Evolutionary conservation across 2,888 invertebrate species (phyloP).

Genomic region (Lycocerus yunnanus): DNA sequence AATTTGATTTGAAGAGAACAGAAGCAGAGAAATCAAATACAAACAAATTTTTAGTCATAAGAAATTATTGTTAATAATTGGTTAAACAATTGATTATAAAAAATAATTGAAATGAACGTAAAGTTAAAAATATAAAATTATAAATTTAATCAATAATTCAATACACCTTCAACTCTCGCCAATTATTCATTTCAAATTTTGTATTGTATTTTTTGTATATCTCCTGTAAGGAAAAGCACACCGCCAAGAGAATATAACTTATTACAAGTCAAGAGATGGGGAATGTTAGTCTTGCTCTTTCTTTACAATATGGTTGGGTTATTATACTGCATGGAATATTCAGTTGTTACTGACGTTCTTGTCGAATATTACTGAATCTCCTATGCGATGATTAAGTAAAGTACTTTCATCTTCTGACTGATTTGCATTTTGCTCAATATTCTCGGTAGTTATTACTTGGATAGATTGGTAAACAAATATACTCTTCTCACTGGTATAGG

Average conservation of each 20-base stretch:
- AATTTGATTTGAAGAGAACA: not conserved
- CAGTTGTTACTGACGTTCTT: not conserved
- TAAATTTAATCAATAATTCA: too few relatives aligned
- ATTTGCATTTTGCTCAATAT: not conserved
- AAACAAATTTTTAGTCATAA: too few relatives aligned
- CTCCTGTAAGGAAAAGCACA: too few relatives aligned
- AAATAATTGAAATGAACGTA: too few relatives aligned
- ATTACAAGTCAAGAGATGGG: not conserved
- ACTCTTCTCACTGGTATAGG: slow-evolving; percentile 77
- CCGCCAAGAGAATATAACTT: not conserved
- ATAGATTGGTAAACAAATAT: slow-evolving; percentile 1
- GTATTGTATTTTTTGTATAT: too few relatives aligned
- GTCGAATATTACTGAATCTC: not conserved
- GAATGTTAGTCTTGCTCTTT: not conserved
- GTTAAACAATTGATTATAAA: too few relatives aligned
- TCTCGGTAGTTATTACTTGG: not conserved
- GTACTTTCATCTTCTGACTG: not conserved
- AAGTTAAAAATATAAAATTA: too few relatives aligned
- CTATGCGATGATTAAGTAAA: not conserved
- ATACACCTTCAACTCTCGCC: too few relatives aligned
- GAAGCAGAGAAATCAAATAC: not conserved
- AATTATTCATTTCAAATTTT: too few relatives aligned
- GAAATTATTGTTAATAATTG: too few relatives aligned
- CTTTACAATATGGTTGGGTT: not conserved
- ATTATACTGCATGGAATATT: not conserved